Evolutionary conservation across 2,888 invertebrate species (phyloP).

Genomic region (Pterobdella sp.): DNA sequence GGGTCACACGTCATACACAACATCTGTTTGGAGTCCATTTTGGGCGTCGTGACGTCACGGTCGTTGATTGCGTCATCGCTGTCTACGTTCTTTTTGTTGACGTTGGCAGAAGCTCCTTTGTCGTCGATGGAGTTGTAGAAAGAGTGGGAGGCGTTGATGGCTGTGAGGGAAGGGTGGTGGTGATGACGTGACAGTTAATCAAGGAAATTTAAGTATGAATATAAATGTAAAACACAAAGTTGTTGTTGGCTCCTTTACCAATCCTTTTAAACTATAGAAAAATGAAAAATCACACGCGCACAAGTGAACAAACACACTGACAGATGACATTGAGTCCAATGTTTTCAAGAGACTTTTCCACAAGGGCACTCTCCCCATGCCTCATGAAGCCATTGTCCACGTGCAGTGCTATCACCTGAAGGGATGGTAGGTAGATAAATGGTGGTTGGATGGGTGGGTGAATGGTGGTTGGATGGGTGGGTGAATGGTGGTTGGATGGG

Average conservation of each 20-base stretch:
- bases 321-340: slow-evolving; percentile 70
- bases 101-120: background rate
- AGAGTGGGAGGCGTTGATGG: slow-evolving; percentile 55
- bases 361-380: slow-evolving; percentile 81
- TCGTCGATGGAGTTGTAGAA: slow-evolving; percentile 59
- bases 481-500: background rate
- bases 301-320: background rate
- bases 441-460: background rate
- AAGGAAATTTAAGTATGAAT: background rate
- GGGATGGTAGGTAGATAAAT: background rate
- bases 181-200: background rate
- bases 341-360: slow-evolving; percentile 71
- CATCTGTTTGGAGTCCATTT: slow-evolving; percentile 56
- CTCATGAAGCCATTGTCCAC: slow-evolving; percentile 99
- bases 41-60: background rate
- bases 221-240: background rate
- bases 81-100: background rate
- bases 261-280: too few relatives aligned
- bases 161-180: slow-evolving; percentile 44
- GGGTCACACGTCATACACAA: slow-evolving; percentile 60
- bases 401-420: slow-evolving; percentile 76
- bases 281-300: background rate
- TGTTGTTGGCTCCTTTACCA: too few relatives aligned
- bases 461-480: background rate
- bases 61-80: slow-evolving; percentile 30